phyloP scores from a whole-genome alignment of 2,797 vertebrate genomes.

The Syngnathus rostellatus region DNA sequence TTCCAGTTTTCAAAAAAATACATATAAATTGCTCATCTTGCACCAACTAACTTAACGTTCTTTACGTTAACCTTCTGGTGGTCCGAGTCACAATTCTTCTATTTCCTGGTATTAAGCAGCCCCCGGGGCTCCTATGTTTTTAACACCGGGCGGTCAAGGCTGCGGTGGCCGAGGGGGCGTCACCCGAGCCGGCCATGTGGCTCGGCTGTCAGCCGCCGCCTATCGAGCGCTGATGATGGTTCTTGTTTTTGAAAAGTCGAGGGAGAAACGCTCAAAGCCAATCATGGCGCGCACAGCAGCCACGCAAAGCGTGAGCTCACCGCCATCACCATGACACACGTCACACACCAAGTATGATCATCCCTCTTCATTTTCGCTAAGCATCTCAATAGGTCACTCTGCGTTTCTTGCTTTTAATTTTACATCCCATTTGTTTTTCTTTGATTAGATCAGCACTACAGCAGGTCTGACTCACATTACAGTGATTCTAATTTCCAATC shows the following conservation, averaged over 20 bases:
- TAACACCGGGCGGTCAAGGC: conserved; percentile 21
- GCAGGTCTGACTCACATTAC: neutral
- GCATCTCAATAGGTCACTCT: neutral
- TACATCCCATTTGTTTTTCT: neutral
- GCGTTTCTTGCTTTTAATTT: neutral
- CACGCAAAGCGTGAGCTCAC: conserved; percentile 67
- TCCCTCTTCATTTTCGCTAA: neutral
- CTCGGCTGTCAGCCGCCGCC: conserved; percentile 54
- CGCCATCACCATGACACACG: conserved; percentile 11
- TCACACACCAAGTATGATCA: neutral
- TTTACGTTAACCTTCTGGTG: neutral
- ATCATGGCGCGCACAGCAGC: conserved; percentile 61
- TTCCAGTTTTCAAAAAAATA: neutral
- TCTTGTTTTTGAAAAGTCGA: conserved; percentile 65
- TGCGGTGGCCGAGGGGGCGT: conserved; percentile 34
- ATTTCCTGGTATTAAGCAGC: neutral
- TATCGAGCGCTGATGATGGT: conserved; percentile 34
- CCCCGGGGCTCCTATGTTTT: neutral
- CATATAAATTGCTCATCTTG: neutral
- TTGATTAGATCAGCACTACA: neutral
- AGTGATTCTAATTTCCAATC: neutral
- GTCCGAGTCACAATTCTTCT: neutral
- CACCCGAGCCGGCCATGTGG: conserved; percentile 52
- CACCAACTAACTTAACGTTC: neutral
- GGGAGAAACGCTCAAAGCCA: conserved; percentile 67